Base-by-base conservation (phyloP, 2,888 invertebrate species). In the Koerneria pararmatus region DNA sequence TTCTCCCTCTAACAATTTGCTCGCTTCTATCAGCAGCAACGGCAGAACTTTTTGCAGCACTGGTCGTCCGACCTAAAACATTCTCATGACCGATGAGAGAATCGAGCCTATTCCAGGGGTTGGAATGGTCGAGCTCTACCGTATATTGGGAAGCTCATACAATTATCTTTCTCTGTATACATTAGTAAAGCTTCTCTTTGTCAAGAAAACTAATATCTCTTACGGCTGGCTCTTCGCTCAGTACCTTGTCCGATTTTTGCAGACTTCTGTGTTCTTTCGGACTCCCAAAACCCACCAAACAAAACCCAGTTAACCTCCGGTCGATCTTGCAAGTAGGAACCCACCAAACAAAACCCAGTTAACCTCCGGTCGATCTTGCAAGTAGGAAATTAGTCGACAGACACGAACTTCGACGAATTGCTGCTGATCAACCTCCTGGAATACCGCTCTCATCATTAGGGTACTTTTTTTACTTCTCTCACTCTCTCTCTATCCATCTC, bases 281-380 rank as follows among this genome's bases (percentile, higher is more conserved):
- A n/a, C n/a, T n/a, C n/a, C n/a, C n/a, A n/a, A n/a, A 4, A 37
- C 29, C 3, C 41, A 1, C 54, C 48, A 6, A 34, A 35, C 27
- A 4, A 37, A 58, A 15, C n/a, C 24, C 35, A 24, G 19, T 27
- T 37, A 2, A 93, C 90, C 84, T 92, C 92, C 11, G 90, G 89
- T 84, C 92, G 91, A 83, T 93, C 93, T 69, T 93, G 86, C 53
- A 35, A 57, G 24, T n/a, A 57, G 19, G 11, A 4, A 37, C 29
- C 3, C 41, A 1, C 54, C 48, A 6, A 34, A 35, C 27, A 4
- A 37, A 58, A 15, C n/a, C 24, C 35, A 24, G 19, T 27, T 37
- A 2, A 93, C 90, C 84, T 92, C 92, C 11, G 90, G 89, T 84
- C 92, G 91, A 83, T 93, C 93, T 69, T 93, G 86, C 57, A 93